Percentiles rank a stretch among this genome's conserved stretches.
phyloP scores from a whole-genome alignment of 2,113 vertebrate genomes.

The Microtus oregoni region DNA sequence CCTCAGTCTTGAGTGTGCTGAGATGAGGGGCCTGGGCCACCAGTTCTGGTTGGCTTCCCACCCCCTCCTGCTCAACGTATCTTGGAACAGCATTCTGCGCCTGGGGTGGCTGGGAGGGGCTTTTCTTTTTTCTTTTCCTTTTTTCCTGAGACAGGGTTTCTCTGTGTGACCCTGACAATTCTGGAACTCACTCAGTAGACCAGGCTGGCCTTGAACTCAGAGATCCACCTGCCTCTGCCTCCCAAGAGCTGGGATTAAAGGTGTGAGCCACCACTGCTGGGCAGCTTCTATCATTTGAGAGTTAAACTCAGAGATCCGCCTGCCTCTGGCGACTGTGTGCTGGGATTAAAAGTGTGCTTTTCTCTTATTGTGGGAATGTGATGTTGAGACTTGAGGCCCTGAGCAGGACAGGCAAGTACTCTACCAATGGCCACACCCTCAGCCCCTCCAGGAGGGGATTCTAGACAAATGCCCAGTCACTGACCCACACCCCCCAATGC shows the following conservation, averaged over 20 bases:
- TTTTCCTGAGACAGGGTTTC: background rate
- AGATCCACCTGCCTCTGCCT: background rate
- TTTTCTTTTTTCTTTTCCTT: background rate
- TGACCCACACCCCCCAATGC: background rate
- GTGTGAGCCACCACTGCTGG: too few species aligned
- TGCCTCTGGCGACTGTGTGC: background rate
- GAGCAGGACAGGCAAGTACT: background rate
- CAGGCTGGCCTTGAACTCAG: background rate
- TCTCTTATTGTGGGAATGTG: background rate
- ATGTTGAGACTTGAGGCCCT: background rate
- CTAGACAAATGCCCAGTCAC: background rate
- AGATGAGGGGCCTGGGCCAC: background rate
- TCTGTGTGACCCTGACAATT: background rate
- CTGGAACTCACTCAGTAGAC: background rate
- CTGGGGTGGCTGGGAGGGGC: too few species aligned
- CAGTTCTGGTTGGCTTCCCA: background rate
- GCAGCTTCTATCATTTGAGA: too few species aligned
- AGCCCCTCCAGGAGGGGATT: background rate
- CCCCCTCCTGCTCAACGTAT: background rate
- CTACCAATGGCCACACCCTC: background rate
- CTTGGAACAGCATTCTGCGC: background rate
- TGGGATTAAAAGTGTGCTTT: background rate
- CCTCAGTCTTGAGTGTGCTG: background rate
- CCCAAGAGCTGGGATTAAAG: background rate
- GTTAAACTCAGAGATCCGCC: background rate